phyloP scores from a whole-genome alignment of 2,888 invertebrate species.

The Coremacera marginata region DNA sequence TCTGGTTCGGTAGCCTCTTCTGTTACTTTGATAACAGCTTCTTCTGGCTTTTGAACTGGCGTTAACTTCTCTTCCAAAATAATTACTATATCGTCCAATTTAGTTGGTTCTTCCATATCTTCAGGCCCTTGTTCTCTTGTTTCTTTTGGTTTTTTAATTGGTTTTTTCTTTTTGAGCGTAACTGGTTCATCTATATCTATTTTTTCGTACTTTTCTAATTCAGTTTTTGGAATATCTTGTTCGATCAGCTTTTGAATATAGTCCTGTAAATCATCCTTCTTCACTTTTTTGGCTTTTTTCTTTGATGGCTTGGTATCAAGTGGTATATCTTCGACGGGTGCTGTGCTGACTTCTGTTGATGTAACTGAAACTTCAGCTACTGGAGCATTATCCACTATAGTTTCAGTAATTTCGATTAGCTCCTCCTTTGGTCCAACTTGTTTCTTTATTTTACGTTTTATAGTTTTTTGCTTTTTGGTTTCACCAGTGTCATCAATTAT shows the following conservation, averaged over 20 bases:
- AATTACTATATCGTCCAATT: constrained; percentile 1
- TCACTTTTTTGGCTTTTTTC: constrained; percentile 65
- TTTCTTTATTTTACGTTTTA: constrained; percentile 67
- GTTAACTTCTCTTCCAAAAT: constrained; percentile 35
- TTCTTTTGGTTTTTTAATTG: constrained; percentile 35
- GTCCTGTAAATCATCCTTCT: constrained; percentile 65
- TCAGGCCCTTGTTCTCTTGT: not conserved
- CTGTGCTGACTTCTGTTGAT: constrained; percentile 52
- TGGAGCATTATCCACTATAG: constrained; percentile 68
- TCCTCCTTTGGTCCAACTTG: constrained; percentile 70
- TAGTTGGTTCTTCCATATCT: constrained; percentile 46
- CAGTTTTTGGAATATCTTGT: constrained; percentile 67
- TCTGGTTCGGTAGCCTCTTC: constrained; percentile 46
- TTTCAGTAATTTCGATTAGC: constrained; percentile 68
- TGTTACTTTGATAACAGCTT: constrained; percentile 42
- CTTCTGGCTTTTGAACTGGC: constrained; percentile 18
- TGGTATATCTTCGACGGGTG: constrained; percentile 40
- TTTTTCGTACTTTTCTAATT: constrained; percentile 69
- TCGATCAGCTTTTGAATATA: constrained; percentile 67
- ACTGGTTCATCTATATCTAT: constrained; percentile 66
- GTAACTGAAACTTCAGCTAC: constrained; percentile 69
- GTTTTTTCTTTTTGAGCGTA: constrained; percentile 63
- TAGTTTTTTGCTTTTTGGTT: constrained; percentile 62
- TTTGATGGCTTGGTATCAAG: constrained; percentile 49
- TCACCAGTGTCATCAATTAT: constrained; percentile 58